phyloP scores from a whole-genome alignment of 1,140 invertebrate species.

The Heliothis subflexa region DNA sequence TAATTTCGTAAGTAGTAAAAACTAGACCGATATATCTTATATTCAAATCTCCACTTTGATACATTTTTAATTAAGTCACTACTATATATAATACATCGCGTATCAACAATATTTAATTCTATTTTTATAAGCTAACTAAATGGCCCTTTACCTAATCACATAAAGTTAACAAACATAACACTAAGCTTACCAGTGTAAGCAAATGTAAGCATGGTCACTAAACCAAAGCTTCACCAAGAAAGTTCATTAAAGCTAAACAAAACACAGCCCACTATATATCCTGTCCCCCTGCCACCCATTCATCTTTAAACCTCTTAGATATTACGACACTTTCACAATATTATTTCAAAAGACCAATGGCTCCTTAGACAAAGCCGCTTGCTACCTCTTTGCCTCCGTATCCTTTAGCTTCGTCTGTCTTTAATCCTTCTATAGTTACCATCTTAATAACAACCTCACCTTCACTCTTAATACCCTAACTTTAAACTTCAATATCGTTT shows the following conservation, averaged over 20 bases:
- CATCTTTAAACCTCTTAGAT: slow-evolving; percentile 24
- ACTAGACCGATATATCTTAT: no score
- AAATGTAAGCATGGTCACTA: not conserved
- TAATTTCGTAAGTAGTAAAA: no score
- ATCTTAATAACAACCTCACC: not conserved
- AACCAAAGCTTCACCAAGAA: not conserved
- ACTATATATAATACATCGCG: no score
- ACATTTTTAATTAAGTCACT: no score
- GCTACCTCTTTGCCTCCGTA: slow-evolving; percentile 28
- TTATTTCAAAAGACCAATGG: slow-evolving; percentile 41
- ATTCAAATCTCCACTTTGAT: no score
- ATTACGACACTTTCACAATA: slow-evolving; percentile 36
- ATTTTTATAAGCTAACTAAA: no score
- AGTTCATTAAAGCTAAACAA: slow-evolving; percentile 1
- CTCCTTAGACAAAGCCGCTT: slow-evolving; percentile 31
- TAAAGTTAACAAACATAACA: no score
- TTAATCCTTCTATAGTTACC: slow-evolving; percentile 25
- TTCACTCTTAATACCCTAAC: not conserved
- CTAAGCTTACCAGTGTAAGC: not conserved
- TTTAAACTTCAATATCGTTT: not conserved
- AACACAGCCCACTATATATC: not conserved
- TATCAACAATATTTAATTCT: no score
- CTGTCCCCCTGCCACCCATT: slow-evolving; percentile 1
- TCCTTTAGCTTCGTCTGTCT: slow-evolving; percentile 33
- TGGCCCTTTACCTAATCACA: no score